phyloP scores from a whole-genome alignment of 1,140 invertebrate genomes.

The Lineus longissimus region DNA sequence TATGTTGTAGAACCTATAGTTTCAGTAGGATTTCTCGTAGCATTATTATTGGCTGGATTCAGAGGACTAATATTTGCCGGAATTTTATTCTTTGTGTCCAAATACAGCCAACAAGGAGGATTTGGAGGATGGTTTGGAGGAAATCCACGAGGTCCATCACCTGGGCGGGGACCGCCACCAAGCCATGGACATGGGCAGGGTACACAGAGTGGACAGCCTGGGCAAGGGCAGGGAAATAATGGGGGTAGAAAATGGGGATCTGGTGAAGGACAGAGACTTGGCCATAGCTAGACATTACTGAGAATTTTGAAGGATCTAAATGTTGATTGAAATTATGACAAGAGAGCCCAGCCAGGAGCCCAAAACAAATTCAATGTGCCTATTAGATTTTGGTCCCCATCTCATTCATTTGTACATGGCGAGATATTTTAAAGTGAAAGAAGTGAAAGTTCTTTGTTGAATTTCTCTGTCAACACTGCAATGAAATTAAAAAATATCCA shows the following conservation, averaged over 20 bases:
- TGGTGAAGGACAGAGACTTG: slow-evolving; percentile 11
- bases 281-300: not conserved
- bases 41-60: slow-evolving; percentile 33
- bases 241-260: not conserved
- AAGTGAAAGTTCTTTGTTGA: too few species aligned
- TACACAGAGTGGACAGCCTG: too few species aligned
- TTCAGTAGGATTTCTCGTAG: slow-evolving; percentile 27
- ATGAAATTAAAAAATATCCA: too few species aligned
- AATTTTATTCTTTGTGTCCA: slow-evolving; percentile 31
- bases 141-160: not conserved
- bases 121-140: not conserved
- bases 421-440: too few species aligned
- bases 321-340: too few species aligned
- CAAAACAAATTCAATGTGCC: too few species aligned
- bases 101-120: slow-evolving; percentile 24
- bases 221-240: not conserved
- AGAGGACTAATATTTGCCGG: slow-evolving; percentile 32
- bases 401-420: too few species aligned
- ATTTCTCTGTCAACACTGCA: too few species aligned
- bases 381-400: too few species aligned
- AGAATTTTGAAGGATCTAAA: too few species aligned
- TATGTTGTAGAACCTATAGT: slow-evolving; percentile 36
- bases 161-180: not conserved
- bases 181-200: not conserved
- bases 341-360: too few species aligned